Evolutionary conservation across 2,888 invertebrate species (phyloP), one percentile per base, ranked within the genome.

Genomic region (Eudasyphora cyanicolor): DNA sequence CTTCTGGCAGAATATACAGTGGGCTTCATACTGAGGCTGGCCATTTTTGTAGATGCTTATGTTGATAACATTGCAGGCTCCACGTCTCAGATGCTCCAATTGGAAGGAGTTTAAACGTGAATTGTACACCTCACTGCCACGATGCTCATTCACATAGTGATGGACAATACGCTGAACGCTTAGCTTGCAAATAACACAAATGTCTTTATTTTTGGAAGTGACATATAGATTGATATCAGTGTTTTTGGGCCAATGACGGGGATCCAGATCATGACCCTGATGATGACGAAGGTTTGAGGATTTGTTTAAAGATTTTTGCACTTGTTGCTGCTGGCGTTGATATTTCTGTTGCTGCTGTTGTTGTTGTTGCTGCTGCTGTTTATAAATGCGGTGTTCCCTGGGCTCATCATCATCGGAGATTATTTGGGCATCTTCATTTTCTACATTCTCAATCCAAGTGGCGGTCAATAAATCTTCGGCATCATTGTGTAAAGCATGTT

Each of bases 61-160:
- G 42, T 85, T 76, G 8, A 85, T 82, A 7, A 79, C 76, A 8
- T 85, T 86, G 12, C 84, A 86, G 10, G 79, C 60, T 2, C 87
- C 86, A 10, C 84, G 85, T 0, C 84, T 85, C 32, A 87, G 79
- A 12, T 79, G 82, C 5, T 86, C 85, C 42, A 87, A 8, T 57
- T 84, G 81, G 7, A 35, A 7, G 10, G 64, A 12, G 0, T 85
- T 70, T 29, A 89, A 82, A 24, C 89, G 88, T 5, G 89, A 87
- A 6, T 86, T 86, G 42, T 87, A 89, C 0, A 88, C 87, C 76
- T 89, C 89, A 5, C 85, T 84, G n/a, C 86, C 86, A 0, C 87
- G 88, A 86, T 89, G 89, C 29, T 86, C 86, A 45, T 87, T 88
- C 0, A 88, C 87, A 60, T 89, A 89, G 73, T 89, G 89, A 51